These are phyloP conservation scores for Diachrysia chrysitis DNA, from an alignment of 2,888 invertebrate species.

Conservation along the genomic window DNA sequence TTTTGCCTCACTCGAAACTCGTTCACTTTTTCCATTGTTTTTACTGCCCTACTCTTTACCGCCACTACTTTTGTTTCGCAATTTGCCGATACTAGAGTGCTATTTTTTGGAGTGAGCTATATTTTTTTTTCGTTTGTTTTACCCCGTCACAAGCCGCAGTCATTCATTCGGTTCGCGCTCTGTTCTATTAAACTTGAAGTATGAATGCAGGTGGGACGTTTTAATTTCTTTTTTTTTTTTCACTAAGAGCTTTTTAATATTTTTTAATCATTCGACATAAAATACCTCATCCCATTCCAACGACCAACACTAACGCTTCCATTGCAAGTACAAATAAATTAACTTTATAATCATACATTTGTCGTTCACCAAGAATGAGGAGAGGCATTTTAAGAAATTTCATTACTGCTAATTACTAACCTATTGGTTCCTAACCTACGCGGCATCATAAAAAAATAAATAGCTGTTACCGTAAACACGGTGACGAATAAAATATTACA, in stretches of 20 bases:
- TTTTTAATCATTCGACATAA: background rate
- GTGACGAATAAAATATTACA: background rate
- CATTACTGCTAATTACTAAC: too few relatives aligned
- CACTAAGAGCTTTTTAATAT: slow-evolving; percentile 8
- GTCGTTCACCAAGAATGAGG: too few relatives aligned
- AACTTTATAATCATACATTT: too few relatives aligned
- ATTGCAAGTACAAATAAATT: too few relatives aligned
- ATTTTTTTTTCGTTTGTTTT: slow-evolving; percentile 71
- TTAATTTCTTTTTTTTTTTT: slow-evolving; percentile 9
- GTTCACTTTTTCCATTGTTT: slow-evolving; percentile 42
- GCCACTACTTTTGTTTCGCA: slow-evolving; percentile 76
- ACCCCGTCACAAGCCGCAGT: slow-evolving; percentile 70
- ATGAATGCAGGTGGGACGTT: slow-evolving; percentile 55
- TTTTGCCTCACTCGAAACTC: slow-evolving; percentile 35
- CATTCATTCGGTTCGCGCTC: slow-evolving; percentile 75
- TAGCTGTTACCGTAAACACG: background rate
- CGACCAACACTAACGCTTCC: too few relatives aligned
- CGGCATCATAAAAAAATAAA: too few relatives aligned
- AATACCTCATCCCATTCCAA: too few relatives aligned
- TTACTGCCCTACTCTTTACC: slow-evolving; percentile 61
- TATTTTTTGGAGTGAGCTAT: slow-evolving; percentile 60
- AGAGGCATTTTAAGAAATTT: too few relatives aligned
- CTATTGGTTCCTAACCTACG: too few relatives aligned
- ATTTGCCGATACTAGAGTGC: slow-evolving; percentile 70
- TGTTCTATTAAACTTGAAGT: slow-evolving; percentile 69